Percentiles rank a stretch among this genome's conserved stretches.
Conservation (phyloP, 2,888 invertebrate species). For the Stenodera caucasica region DNA sequence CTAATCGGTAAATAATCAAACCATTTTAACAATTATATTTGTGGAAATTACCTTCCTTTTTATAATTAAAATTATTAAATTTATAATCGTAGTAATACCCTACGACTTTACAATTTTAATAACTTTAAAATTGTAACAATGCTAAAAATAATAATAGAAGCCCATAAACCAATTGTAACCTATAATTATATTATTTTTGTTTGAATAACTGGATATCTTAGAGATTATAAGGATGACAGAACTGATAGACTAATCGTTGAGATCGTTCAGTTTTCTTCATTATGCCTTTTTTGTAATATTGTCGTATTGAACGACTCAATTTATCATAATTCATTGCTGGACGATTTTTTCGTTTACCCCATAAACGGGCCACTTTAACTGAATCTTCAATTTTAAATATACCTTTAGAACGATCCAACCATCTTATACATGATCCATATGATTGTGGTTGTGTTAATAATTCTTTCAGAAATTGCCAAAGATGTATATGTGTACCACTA, state of each 20-base stretch:
- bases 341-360: conserved; percentile 97
- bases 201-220: conserved; percentile 55
- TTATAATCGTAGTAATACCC: conserved; percentile 50
- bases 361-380: conserved; percentile 92
- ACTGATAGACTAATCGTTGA: conserved; percentile 98
- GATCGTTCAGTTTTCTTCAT: conserved; percentile 99
- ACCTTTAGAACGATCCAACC: conserved; percentile 93
- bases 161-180: conserved; percentile 29
- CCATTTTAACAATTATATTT: conserved; percentile 46
- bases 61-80: conserved; percentile 27
- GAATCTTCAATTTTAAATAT: conserved; percentile 99
- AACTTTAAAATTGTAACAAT: conserved; percentile 49
- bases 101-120: conserved; percentile 46
- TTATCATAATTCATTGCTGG: conserved; percentile 99
- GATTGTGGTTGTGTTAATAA: conserved; percentile 84
- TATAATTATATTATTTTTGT: conserved; percentile 31
- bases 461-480: conserved; percentile 99
- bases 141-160: conserved; percentile 30
- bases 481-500: conserved; percentile 89
- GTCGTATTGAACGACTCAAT: conserved; percentile 93
- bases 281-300: conserved; percentile 99
- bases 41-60: conserved; percentile 61
- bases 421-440: conserved; percentile 93
- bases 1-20: conserved; percentile 55
- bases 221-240: conserved; percentile 92